Percentiles rank a stretch among this genome's conserved stretches.
Conservation (phyloP, 2,888 invertebrate species). For the Apoda limacodes region DNA sequence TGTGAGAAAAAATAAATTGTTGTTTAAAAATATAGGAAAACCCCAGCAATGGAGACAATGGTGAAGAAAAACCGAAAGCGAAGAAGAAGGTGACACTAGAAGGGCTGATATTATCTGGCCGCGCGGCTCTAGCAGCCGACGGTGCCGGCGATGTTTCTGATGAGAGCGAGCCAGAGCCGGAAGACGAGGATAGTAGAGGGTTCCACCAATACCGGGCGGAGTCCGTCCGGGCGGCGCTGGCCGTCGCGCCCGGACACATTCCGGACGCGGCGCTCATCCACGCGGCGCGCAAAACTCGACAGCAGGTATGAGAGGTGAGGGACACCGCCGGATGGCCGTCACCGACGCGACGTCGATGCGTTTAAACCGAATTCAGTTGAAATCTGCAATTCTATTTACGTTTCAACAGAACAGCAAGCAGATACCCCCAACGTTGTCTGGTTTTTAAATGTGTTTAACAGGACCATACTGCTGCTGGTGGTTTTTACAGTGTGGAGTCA, state of each 20-base stretch:
- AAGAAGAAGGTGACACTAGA: constrained; percentile 60
- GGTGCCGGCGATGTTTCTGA: constrained; percentile 74
- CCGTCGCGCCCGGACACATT: constrained; percentile 85
- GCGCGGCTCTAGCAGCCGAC: constrained; percentile 85
- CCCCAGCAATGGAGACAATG: constrained; percentile 23
- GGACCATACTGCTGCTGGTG: too few species aligned
- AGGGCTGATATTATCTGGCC: constrained; percentile 79
- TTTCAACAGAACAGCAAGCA: not conserved
- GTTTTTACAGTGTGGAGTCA: too few species aligned
- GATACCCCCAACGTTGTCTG: constrained; percentile 1
- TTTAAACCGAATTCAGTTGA: too few species aligned
- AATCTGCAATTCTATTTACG: too few species aligned
- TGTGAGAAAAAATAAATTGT: too few species aligned
- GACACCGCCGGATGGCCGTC: constrained; percentile 62
- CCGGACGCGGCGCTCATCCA: constrained; percentile 99
- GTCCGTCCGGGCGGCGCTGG: constrained; percentile 80
- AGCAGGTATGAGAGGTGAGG: constrained; percentile 86
- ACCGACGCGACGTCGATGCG: constrained; percentile 10
- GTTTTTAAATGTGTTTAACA: not conserved
- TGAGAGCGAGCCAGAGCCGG: constrained; percentile 63
- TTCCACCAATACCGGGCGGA: constrained; percentile 70
- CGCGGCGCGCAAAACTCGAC: constrained; percentile 94
- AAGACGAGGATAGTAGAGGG: constrained; percentile 48
- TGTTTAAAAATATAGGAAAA: constrained; percentile 32
- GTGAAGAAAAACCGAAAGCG: constrained; percentile 27